Base-by-base conservation (phyloP, 64 coral and sea anemone genomes). In the Porites australiensis region DNA sequence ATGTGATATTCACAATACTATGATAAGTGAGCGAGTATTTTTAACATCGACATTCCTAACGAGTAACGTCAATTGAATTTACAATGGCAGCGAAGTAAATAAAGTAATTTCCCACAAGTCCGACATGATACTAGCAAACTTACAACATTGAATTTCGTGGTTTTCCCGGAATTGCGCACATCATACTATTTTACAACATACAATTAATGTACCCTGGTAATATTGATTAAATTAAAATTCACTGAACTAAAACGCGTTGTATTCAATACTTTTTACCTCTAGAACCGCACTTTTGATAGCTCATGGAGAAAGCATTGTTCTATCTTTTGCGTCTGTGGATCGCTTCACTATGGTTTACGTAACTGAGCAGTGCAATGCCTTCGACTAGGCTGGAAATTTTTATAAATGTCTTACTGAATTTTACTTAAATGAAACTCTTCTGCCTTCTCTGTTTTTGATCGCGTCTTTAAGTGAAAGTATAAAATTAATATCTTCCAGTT, bases 11-110 rank as follows among this genome's bases (percentile, higher is more conserved):
- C 2, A 23, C 45, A 52, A 57, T 79, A 27, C 11, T 58, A 2
- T 44, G 18, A 22, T 70, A 58, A 79, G 13, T 27, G 55, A 14
- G 21, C 51, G 37, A 58, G 21, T 13, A 58, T 55, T 58, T 55
- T 58, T 59, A 79, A 79, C 37, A 79, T 22, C 54, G 43, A 64
- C 79, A 83, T 83, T 64, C 79, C 61, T 20, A 11, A 10, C 49
- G 44, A 3, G 44, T 48, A 48, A 83, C 44, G 61, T 21, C 15
- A 83, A 20, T 13, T 37, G 27, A 65, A 83, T 66, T 64, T 64
- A 64, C 79, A 83, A 47, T 65, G 5, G 43, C 6, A 23, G 49
- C 21, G 77, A 79, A 68, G 63, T 21, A 13, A 68, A 84, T 11
- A 68, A 22, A 49, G 3, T 13, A 65, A 48, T 51, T 9, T 50